These are phyloP conservation scores for Plodia interpunctella DNA, from an alignment of 1,140 invertebrate species.

Conservation along the genomic window DNA sequence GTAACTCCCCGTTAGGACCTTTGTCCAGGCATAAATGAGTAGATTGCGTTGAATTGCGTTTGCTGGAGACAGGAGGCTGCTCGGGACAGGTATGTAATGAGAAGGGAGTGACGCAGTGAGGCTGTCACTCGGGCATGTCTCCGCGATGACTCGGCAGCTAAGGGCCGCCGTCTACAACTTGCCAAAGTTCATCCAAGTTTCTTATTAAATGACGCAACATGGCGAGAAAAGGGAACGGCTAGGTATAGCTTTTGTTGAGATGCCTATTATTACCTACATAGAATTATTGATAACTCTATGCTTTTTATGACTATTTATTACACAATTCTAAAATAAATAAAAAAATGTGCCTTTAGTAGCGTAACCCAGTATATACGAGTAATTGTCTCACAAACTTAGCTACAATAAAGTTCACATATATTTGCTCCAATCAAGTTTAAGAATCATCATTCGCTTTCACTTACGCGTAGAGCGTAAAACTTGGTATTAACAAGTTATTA, in stretches of 20 bases:
- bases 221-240: not conserved
- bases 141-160: constrained; percentile 26
- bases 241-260: not conserved
- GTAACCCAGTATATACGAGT: too few relatives aligned
- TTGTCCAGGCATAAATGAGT: not conserved
- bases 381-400: too few relatives aligned
- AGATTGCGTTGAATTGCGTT: constrained; percentile 3
- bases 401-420: too few relatives aligned
- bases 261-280: not conserved
- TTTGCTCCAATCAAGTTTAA: too few relatives aligned
- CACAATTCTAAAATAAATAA: too few relatives aligned
- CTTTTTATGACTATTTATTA: too few relatives aligned
- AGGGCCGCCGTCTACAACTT: not conserved
- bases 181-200: constrained; percentile 4
- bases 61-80: constrained; percentile 15
- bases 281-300: too few relatives aligned
- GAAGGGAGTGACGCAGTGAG: constrained; percentile 32
- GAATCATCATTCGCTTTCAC: too few relatives aligned
- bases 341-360: too few relatives aligned
- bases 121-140: constrained; percentile 27
- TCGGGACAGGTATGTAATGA: constrained; percentile 37
- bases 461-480: too few relatives aligned
- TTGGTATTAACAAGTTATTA: not conserved
- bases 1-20: not conserved
- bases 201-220: not conserved